Evolutionary conservation across 2,888 invertebrate genomes (phyloP), one percentile per base, ranked within the genome.

Genomic region (Caenorhabditis sulstoni): DNA sequence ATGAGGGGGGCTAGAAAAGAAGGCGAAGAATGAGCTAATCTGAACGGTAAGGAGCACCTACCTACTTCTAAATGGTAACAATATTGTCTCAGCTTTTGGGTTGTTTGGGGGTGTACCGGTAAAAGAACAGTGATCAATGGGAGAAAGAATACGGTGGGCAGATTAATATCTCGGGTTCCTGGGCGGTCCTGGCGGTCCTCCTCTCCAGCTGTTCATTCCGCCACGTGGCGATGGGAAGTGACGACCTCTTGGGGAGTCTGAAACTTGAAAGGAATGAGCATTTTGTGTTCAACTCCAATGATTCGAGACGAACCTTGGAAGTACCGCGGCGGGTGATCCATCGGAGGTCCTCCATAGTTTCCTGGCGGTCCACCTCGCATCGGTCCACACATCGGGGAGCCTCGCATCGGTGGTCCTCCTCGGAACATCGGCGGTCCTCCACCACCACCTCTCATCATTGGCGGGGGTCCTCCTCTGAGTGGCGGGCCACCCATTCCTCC

Each of bases 401-500:
- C 52, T 62, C 49, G 16, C 18, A 37, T 22, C 57, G 20, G 50
- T 39, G 58, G 44, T 11, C 64, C 58, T 58, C 49, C 53, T 37
- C 57, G 14, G n/a, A 41, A 20, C 22, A 49, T 22, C 8, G 59
- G 59, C 18, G 58, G 68, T 29, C 37, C 35, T 29, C 37, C 35
- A n/a, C 62, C 71, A n/a, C 64, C 18, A 23, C 74, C 77, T 53
- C 70, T 59, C 39, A 59, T 58, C 20, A 50, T 58, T 35, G 53
- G 45, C 4, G 41, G 41, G 3, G 12, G 12, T 8, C 20, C 20
- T 37, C 68, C 67, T 57, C 67, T 55, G 29, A 23, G 39, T 41
- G 41, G 39, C 47, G 41, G 29, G 4, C 4, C 29, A 29, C 29
- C 29, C 29, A 3, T 29, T 29, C 29, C 29, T 29, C 29, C 29